Evolutionary conservation across 2,797 vertebrate species (phyloP).

Genomic region (Rhinophrynus dorsalis): DNA sequence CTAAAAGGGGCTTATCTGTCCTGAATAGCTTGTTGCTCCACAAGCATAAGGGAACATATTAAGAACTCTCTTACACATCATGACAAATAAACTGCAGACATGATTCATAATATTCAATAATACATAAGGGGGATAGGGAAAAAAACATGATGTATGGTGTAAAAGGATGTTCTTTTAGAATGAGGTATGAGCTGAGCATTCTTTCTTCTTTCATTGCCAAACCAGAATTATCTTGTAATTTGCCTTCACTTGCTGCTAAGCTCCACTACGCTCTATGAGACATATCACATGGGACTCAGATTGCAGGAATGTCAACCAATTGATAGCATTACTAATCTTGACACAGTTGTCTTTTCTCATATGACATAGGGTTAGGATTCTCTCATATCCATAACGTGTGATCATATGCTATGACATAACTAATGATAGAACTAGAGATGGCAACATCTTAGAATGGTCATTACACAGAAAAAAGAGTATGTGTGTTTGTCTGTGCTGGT

Average conservation of each 20-base stretch:
- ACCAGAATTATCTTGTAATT: slow-evolving; percentile 59
- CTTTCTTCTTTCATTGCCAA: slow-evolving; percentile 35
- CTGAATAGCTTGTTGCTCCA: slow-evolving; percentile 95
- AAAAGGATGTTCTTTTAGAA: slow-evolving; percentile 1
- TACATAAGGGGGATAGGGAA: slow-evolving; percentile 60
- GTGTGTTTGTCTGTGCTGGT: too few relatives aligned
- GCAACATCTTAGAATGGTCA: too few relatives aligned
- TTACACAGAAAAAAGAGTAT: too few relatives aligned
- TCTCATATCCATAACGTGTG: background rate
- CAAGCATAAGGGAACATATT: slow-evolving; percentile 86
- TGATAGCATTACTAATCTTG: background rate
- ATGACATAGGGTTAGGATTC: slow-evolving; percentile 3
- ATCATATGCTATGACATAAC: background rate
- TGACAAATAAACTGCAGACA: slow-evolving; percentile 60
- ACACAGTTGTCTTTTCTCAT: background rate
- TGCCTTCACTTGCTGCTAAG: slow-evolving; percentile 62
- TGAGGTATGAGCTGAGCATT: slow-evolving; percentile 59
- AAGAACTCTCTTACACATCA: slow-evolving; percentile 77
- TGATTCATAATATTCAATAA: slow-evolving; percentile 62
- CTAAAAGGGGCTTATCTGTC: slow-evolving; percentile 98
- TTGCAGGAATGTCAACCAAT: background rate
- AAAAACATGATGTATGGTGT: slow-evolving; percentile 48
- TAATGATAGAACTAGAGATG: background rate
- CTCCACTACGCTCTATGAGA: slow-evolving; percentile 28
- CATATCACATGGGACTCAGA: background rate